phyloP scores from a whole-genome alignment of 2,888 invertebrate species.

The Protodeltote pygarga region DNA sequence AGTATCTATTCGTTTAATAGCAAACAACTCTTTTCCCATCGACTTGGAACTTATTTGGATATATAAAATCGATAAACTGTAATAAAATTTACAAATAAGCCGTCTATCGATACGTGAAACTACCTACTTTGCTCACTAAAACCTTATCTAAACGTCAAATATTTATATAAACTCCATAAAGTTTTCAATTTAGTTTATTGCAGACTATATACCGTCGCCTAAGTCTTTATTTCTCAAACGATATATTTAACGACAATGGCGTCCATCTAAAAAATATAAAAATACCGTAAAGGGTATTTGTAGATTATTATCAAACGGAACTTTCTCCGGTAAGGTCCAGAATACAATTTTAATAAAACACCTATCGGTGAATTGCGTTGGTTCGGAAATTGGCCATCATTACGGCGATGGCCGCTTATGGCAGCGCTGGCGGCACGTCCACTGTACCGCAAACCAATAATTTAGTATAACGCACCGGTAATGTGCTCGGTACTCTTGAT shows the following conservation, averaged over 20 bases:
- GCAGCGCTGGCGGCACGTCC: slow-evolving; percentile 54
- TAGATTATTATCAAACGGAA: slow-evolving; percentile 27
- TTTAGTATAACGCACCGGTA: slow-evolving; percentile 68
- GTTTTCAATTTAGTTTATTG: slow-evolving; percentile 26
- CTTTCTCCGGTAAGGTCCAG: slow-evolving; percentile 43
- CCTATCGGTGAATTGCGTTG: slow-evolving; percentile 53
- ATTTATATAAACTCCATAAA: slow-evolving; percentile 29
- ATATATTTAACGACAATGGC: slow-evolving; percentile 28
- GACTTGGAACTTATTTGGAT: too few relatives aligned
- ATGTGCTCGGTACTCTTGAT: slow-evolving; percentile 62
- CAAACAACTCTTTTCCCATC: too few relatives aligned
- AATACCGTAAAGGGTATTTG: slow-evolving; percentile 22
- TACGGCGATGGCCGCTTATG: slow-evolving; percentile 66
- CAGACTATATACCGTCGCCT: slow-evolving; percentile 16
- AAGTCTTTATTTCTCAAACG: slow-evolving; percentile 8
- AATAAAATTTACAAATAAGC: slow-evolving; percentile 12
- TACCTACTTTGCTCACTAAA: slow-evolving; percentile 6
- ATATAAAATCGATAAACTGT: slow-evolving; percentile 2
- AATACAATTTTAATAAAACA: slow-evolving; percentile 51
- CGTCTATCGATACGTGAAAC: slow-evolving; percentile 1
- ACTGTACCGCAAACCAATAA: slow-evolving; percentile 66
- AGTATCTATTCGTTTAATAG: too few relatives aligned
- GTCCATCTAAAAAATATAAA: slow-evolving; percentile 31
- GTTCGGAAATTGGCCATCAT: slow-evolving; percentile 74
- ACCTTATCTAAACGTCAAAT: slow-evolving; percentile 24